Evolutionary conservation across 2,797 vertebrate species (phyloP).

Genomic region (Erpetoichthys calabaricus): DNA sequence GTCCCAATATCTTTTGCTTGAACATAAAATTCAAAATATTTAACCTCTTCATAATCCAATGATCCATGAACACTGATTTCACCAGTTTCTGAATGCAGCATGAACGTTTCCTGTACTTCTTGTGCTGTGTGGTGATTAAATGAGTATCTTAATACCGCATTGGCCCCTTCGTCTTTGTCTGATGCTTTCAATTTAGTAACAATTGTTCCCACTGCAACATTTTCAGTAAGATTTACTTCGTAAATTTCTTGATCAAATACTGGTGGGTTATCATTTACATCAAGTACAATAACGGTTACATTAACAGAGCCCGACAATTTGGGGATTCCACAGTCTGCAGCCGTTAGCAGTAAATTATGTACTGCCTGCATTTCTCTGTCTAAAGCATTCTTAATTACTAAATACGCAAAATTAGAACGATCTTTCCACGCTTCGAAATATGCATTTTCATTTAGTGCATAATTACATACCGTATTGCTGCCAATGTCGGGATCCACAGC

Average conservation of each 20-base stretch:
- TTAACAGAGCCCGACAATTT: constrained; percentile 50
- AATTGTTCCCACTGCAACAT: constrained; percentile 39
- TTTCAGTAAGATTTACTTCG: constrained; percentile 52
- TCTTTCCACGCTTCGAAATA: constrained; percentile 77
- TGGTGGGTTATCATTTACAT: too few relatives aligned
- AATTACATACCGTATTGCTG: constrained; percentile 65
- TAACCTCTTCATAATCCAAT: constrained; percentile 60
- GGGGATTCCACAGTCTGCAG: constrained; percentile 67
- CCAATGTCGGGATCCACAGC: constrained; percentile 77
- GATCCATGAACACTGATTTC: constrained; percentile 50
- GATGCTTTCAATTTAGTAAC: constrained; percentile 51
- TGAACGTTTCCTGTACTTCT: constrained; percentile 47
- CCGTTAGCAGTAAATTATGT: constrained; percentile 64
- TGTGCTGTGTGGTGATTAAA: constrained; percentile 52
- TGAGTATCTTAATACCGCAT: constrained; percentile 51
- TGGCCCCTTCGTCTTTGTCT: constrained; percentile 57
- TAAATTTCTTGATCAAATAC: constrained; percentile 48
- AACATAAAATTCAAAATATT: constrained; percentile 54
- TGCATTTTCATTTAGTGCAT: constrained; percentile 57
- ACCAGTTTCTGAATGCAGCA: constrained; percentile 46
- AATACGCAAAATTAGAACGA: constrained; percentile 67
- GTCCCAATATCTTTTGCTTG: constrained; percentile 53
- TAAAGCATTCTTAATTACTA: constrained; percentile 63
- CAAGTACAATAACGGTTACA: constrained; percentile 53
- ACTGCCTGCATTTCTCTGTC: constrained; percentile 56